Base-by-base conservation (phyloP, 2,888 invertebrate species). In the Synanthedon formicaeformis region DNA sequence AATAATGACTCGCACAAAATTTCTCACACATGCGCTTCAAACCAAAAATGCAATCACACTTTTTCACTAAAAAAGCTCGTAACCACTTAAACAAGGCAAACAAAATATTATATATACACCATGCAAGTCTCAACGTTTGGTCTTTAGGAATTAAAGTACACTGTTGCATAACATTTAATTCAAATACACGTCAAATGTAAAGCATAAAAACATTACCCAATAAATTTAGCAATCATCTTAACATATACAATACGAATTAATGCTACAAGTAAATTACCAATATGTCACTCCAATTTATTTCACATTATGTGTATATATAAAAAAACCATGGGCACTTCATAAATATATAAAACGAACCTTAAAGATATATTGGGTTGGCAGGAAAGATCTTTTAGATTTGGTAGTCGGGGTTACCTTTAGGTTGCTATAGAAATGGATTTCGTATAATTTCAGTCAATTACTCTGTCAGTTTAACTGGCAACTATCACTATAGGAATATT, bases 51-150 rank as follows among this genome's bases (percentile, higher is more conserved):
- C 75, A 74, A 71, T 78, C 71, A 76, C 74, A 66, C 60, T 53
- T 58, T 54, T 64, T 61, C 60, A 65, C 64, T 63, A 45, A 60
- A 64, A n/a, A 84, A 85, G 81, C 81, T 71, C 63, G 65, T 69
- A 50, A 72, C 68, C 62, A 69, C 70, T 63, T 61, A 73, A 73
- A 73, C 56, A 68, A 78, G 58, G 77, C 79, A 78, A 78, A 77
- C 55, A 76, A 75, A 78, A 76, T 61, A 73, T 23, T 23, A 23
- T 67, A 72, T 66, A 60, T 64, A 73, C 61, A 72, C 62, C 86
- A 86, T 87, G 87, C 87, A 84, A 75, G 67, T 83, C 81, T 85
- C 81, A 80, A 23, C 82, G 85, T 86, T 86, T 86, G 87, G 85
- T 86, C 87, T 87, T 87, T 85, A 87, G 86, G 84, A 78, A 76